Percentiles rank a stretch among this genome's conserved stretches.
Evolutionary conservation across 1,140 invertebrate genomes (phyloP).

Genomic region (Pogonomyrmex californicus): DNA sequence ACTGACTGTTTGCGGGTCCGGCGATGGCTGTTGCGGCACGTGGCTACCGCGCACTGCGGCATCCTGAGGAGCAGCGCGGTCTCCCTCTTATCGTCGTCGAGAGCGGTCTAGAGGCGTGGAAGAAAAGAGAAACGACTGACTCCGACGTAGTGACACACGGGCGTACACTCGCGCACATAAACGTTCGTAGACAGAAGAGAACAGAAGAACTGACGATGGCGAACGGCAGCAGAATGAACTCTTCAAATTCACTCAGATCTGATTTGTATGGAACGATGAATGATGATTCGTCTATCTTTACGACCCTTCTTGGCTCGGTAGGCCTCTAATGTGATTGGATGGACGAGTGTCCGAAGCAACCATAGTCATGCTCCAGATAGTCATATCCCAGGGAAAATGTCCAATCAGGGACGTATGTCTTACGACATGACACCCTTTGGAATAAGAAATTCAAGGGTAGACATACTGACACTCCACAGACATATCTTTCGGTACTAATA

Average conservation of each 20-base stretch:
- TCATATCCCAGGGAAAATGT: too few relatives aligned
- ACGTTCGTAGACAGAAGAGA: neutral
- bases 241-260: neutral
- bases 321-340: too few relatives aligned
- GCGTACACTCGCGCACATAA: neutral
- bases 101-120: conserved; percentile 1
- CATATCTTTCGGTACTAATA: too few relatives aligned
- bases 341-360: too few relatives aligned
- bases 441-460: too few relatives aligned
- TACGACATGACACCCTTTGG: too few relatives aligned
- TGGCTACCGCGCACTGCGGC: conserved; percentile 89
- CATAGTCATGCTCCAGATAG: too few relatives aligned
- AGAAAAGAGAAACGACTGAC: neutral
- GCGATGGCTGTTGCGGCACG: conserved; percentile 88
- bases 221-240: neutral
- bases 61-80: conserved; percentile 76
- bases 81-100: conserved; percentile 7
- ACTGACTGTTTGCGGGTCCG: conserved; percentile 88
- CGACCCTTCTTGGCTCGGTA: too few relatives aligned
- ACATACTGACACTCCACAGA: too few relatives aligned
- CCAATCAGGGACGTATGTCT: too few relatives aligned
- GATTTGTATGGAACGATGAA: neutral
- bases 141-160: neutral
- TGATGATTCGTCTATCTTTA: neutral
- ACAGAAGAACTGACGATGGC: neutral